Base-by-base conservation (phyloP, 2,113 vertebrate species). In the Cavia aperea region DNA sequence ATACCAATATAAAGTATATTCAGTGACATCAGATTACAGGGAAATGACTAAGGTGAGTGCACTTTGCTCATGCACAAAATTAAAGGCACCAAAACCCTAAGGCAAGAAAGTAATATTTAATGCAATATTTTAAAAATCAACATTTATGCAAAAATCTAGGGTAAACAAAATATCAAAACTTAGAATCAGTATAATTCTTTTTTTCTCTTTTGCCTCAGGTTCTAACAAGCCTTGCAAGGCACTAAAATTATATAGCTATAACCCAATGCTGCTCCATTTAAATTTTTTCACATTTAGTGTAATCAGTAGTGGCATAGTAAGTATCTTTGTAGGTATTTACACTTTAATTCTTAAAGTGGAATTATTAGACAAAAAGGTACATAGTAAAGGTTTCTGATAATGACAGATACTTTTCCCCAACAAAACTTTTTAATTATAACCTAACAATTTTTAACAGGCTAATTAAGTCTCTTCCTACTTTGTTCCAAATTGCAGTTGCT, bases 391-490 rank as follows among this genome's bases (percentile, higher is more conserved):
- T 79, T 94, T 65, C 39, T 87, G 7, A 93, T 58, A 88, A 78
- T 21, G 11, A 92, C 14, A 81, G 33, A 73, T 3, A 60, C 7
- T 78, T 89, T 65, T 65, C 68, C 23, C 62, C 68, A 60, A 77
- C 60, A 39, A 90, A 82, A 83, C 18, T 49, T 36, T 7, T 93
- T 56, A 95, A 81, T 72, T 86, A 63, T 58, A 86, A 10, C 82
- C 24, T 68, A 93, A 51, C 24, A 88, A 94, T 79, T 91, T 91
- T 56, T 49, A 77, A 94, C 84, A 94, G 65, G 23, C 3, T 72
- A 96, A 62, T 85, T 94, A 82, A 86, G n/a, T 63, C 31, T 95
- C 85, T 94, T 78, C 63, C 56, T 68, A 91, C 1, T 94, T 36
- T 88, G 46, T 85, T 94, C 90, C 65, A 65, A 88, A 36, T 58